Percentiles rank a stretch among this genome's conserved stretches.
These are phyloP conservation scores for Calyptommatus sinebrachiatus DNA, from an alignment of 2,113 vertebrate species.

Conservation along the genomic window DNA sequence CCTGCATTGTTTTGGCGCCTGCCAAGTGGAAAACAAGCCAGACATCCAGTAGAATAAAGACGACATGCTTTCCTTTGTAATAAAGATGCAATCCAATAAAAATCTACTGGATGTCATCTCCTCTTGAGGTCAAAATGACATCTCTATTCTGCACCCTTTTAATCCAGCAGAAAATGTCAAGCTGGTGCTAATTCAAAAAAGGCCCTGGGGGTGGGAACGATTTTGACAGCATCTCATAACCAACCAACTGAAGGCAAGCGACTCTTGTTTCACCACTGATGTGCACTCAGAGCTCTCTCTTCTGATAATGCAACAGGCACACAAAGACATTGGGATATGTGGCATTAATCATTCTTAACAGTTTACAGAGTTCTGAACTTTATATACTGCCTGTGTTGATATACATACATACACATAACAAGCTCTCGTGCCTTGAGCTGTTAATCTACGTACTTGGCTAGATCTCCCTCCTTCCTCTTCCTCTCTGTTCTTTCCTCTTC, in stretches of 20 bases:
- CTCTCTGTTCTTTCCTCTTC: no score
- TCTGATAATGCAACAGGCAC: neutral
- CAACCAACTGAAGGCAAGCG: conserved; percentile 54
- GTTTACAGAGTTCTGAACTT: neutral
- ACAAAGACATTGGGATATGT: neutral
- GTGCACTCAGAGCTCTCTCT: neutral
- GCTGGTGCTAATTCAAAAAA: conserved; percentile 62
- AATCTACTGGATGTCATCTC: conserved; percentile 59
- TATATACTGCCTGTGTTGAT: neutral
- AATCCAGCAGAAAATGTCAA: conserved; percentile 67
- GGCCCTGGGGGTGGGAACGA: conserved; percentile 47
- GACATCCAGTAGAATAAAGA: conserved; percentile 54
- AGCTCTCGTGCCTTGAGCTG: neutral
- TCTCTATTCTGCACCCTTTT: conserved; percentile 63
- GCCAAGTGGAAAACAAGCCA: conserved; percentile 44
- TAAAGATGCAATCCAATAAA: conserved; percentile 57
- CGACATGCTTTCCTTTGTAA: conserved; percentile 55
- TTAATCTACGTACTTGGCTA: no score
- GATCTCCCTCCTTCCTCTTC: no score
- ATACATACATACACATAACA: no score
- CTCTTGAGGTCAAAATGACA: conserved; percentile 62
- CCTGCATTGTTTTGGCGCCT: conserved; percentile 50
- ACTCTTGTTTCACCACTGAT: conserved; percentile 13
- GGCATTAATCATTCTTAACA: neutral
- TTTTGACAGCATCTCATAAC: conserved; percentile 47